Percentiles rank a stretch among this genome's conserved stretches.
These are phyloP conservation scores for Cancer borealis DNA, from an alignment of 2,888 invertebrate genomes.

Conservation along the genomic window DNA sequence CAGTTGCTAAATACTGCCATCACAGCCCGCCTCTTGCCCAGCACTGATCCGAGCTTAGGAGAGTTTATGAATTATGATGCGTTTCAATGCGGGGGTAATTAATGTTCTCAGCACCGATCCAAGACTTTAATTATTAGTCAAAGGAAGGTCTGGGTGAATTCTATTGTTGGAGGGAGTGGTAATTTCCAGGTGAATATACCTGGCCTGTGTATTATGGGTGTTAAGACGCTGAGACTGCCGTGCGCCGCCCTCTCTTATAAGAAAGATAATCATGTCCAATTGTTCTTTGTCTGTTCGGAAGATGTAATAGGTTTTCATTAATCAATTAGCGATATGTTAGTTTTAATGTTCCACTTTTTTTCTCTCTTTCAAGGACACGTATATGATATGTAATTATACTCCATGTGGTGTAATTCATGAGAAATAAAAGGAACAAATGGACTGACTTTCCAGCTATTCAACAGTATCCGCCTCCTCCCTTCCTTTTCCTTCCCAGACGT, in stretches of 20 bases:
- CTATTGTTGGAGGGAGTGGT: neutral
- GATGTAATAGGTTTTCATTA: neutral
- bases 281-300: neutral
- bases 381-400: neutral
- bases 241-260: neutral
- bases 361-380: neutral
- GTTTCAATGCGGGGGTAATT: neutral
- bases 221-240: neutral
- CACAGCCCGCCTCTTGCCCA: neutral
- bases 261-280: neutral
- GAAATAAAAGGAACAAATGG: neutral
- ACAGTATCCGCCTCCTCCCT: neutral
- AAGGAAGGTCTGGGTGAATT: neutral
- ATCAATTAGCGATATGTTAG: neutral
- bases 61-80: neutral
- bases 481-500: neutral
- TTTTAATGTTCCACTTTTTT: neutral
- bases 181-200: neutral
- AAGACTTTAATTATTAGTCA: neutral
- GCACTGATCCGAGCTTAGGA: neutral
- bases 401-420: neutral
- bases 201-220: neutral
- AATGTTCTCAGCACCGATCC: neutral
- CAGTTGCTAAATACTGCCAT: slow-evolving; percentile 29
- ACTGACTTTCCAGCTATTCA: neutral